Evolutionary conservation across 2,888 invertebrate genomes (phyloP).

Genomic region (Pseudeuparius sepicola): DNA sequence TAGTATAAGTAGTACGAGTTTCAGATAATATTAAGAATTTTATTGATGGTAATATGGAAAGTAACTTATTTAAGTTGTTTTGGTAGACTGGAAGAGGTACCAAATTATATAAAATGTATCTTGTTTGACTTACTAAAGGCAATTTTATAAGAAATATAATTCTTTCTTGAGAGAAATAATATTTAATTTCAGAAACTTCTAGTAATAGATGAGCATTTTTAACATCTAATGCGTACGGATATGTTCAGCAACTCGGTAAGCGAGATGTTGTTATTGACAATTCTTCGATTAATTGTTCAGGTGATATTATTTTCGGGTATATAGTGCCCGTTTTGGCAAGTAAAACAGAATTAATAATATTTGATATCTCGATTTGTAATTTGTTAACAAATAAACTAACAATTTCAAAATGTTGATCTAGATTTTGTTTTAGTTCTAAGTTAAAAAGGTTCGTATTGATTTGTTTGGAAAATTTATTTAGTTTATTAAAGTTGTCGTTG

Average conservation of each 20-base stretch:
- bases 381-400: slow-evolving; percentile 12
- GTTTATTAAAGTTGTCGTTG: slow-evolving; percentile 11
- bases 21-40: too few species aligned
- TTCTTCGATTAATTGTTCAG: slow-evolving; percentile 12
- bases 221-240: slow-evolving; percentile 4
- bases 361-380: slow-evolving; percentile 9
- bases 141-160: slow-evolving; percentile 10
- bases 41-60: too few species aligned
- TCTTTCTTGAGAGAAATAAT: too few species aligned
- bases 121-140: slow-evolving; percentile 7
- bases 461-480: slow-evolving; percentile 4
- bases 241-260: slow-evolving; percentile 2
- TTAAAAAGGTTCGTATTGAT: slow-evolving; percentile 7
- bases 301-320: slow-evolving; percentile 15
- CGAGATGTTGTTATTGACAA: slow-evolving; percentile 8
- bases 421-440: slow-evolving; percentile 13
- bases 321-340: slow-evolving; percentile 14
- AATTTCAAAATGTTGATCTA: too few species aligned
- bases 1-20: too few species aligned
- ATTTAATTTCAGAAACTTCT: too few species aligned
- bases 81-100: slow-evolving; percentile 13
- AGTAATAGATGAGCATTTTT: too few species aligned
- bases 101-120: slow-evolving; percentile 9
- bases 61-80: too few species aligned
- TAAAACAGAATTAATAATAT: slow-evolving; percentile 7